Conservation (phyloP, 2,113 vertebrate genomes). For the Nyctibius bracteatus region DNA sequence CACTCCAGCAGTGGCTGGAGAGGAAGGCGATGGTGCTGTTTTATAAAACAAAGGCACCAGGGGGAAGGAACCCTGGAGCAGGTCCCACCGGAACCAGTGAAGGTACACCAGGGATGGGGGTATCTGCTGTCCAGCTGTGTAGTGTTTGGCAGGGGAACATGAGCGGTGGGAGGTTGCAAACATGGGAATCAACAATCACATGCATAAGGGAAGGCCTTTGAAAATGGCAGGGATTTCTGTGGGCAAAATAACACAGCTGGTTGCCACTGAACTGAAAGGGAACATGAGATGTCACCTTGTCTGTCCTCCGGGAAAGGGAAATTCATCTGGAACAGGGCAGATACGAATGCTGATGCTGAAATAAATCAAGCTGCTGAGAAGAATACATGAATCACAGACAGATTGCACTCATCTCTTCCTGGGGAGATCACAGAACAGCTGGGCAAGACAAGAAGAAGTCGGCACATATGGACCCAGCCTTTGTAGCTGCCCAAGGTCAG, state of each 20-base stretch:
- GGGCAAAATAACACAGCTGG: neutral
- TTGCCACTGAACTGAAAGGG: neutral
- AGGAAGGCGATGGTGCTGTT: neutral
- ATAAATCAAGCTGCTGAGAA: neutral
- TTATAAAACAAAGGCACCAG: neutral
- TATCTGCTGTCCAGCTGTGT: neutral
- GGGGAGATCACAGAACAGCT: neutral
- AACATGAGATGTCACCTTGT: neutral
- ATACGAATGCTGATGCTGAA: neutral
- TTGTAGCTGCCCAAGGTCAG: conserved; percentile 2
- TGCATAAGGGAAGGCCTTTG: neutral
- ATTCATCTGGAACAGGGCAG: neutral
- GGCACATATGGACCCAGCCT: neutral
- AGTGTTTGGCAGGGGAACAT: neutral
- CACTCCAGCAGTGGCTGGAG: neutral
- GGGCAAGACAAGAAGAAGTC: neutral
- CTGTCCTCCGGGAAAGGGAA: neutral
- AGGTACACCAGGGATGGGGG: neutral
- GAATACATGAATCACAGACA: neutral
- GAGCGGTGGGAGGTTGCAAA: neutral
- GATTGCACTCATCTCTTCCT: neutral
- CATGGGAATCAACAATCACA: neutral
- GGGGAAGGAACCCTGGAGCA: neutral
- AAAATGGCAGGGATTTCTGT: neutral
- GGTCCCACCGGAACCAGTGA: neutral